phyloP scores from a whole-genome alignment of 2,113 vertebrate genomes.

The Suricata suricatta region DNA sequence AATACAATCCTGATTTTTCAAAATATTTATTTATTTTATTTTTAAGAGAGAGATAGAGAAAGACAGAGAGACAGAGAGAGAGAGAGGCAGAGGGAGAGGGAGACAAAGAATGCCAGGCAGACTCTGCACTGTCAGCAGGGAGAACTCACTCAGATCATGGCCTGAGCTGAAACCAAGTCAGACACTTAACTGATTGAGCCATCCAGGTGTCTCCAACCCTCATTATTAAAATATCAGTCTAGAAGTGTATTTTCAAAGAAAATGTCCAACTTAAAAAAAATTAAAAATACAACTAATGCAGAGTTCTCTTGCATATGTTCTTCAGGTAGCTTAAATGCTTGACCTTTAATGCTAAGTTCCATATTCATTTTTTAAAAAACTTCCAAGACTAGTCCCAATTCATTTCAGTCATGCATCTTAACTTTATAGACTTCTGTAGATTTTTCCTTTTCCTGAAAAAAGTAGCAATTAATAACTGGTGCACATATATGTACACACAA shows the following conservation, averaged over 20 bases:
- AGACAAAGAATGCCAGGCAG: no score
- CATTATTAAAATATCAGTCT: neutral
- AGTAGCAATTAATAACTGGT: neutral
- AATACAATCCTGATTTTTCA: neutral
- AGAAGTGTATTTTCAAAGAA: neutral
- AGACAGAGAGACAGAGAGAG: no score
- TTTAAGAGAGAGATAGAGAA: no score
- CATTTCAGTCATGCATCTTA: neutral
- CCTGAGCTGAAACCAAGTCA: no score
- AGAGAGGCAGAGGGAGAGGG: no score
- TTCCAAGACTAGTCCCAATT: neutral
- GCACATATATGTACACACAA: neutral
- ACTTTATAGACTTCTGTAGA: neutral
- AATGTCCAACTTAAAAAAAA: neutral
- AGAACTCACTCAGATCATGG: no score
- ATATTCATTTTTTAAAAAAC: neutral
- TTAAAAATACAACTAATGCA: neutral
- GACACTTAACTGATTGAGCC: no score
- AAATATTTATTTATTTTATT: no score
- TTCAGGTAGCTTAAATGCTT: neutral
- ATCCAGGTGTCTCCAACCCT: no score
- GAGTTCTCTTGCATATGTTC: neutral
- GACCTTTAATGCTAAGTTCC: neutral
- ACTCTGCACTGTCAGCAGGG: no score
- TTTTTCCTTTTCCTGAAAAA: neutral